phyloP scores from a whole-genome alignment of 2,113 vertebrate species.

The Cyanocitta stelleri region DNA sequence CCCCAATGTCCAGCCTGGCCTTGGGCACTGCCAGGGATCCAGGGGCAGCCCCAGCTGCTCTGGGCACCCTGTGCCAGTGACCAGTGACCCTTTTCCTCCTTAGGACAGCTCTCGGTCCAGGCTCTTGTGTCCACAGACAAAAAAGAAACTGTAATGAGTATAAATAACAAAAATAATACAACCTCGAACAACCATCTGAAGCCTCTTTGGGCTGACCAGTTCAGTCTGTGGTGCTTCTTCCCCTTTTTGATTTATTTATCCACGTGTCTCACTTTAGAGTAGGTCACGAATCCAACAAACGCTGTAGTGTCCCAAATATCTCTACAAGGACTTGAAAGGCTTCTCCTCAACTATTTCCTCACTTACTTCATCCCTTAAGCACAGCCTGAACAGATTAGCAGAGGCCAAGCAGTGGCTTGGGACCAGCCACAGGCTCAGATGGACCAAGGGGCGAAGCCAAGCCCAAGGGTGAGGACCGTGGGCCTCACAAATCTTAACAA shows the following conservation, averaged over 20 bases:
- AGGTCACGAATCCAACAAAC: not conserved
- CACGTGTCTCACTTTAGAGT: rapidly evolving
- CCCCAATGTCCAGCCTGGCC: not conserved
- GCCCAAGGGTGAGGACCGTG: not conserved
- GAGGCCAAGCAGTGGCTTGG: not conserved
- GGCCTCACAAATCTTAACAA: not conserved
- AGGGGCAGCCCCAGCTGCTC: not conserved
- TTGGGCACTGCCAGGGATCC: not conserved
- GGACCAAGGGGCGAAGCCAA: not conserved
- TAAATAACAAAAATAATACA: not conserved
- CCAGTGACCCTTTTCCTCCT: not conserved
- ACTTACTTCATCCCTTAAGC: not conserved
- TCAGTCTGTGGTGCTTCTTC: not conserved
- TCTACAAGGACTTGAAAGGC: not conserved
- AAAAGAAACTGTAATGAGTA: not conserved
- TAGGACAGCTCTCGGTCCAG: not conserved
- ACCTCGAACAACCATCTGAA: not conserved
- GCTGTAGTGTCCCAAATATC: not conserved
- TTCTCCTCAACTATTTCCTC: not conserved
- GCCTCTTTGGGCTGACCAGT: not conserved
- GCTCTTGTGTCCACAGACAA: not conserved
- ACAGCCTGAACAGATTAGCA: not conserved
- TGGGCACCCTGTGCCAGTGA: not conserved
- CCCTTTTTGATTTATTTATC: not conserved
- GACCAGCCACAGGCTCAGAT: not conserved